Evolutionary conservation across 2,113 vertebrate species (phyloP), one percentile per base, ranked within the genome.

Genomic region (Pachycephala philippinensis): DNA sequence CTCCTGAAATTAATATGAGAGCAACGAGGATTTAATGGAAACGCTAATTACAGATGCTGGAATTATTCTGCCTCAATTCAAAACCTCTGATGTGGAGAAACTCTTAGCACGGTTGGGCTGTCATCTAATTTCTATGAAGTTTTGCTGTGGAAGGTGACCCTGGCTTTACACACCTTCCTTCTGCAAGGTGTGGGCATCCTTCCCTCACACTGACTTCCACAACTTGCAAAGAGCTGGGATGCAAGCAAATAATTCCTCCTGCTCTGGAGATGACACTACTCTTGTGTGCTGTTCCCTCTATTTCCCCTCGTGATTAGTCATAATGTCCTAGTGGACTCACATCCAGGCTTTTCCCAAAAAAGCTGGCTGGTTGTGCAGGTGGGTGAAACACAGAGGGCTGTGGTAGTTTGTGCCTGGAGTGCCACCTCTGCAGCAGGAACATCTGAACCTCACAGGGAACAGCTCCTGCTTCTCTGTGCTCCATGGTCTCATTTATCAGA

Each of bases 61-160:
- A 95, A 85, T 95, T 94, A 95, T 91, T 93, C 92, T 89, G 57
- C 88, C 8, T 69, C 80, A 75, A 95, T 96, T 97, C 95, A 94
- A 90, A 96, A 89, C 69, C 92, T 96, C 86, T 95, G 97, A 94
- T 95, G 95, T 95, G 95, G 87, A 97, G 95, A 95, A 96, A 91
- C 91, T 96, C 94, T 77, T 75, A 95, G 74, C 90, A 97, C 1
- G 77, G 87, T 92, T 96, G 95, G 95, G n/a, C 86, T 92, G 84
- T 44, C 81, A 74, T 94, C 89, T 95, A 95, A 96, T 97, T 95
- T 91, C 89, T 89, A 0, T 80, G 44, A 91, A 90, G 86, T 84
- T 94, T 71, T 89, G 44, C 92, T 69, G 76, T 63, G 63, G 77
- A 97, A 97, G 90, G 96, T 95, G 97, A 97, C 97, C 94, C 95